phyloP scores from a whole-genome alignment of 2,797 vertebrate genomes.

The Streptopelia turtur region DNA sequence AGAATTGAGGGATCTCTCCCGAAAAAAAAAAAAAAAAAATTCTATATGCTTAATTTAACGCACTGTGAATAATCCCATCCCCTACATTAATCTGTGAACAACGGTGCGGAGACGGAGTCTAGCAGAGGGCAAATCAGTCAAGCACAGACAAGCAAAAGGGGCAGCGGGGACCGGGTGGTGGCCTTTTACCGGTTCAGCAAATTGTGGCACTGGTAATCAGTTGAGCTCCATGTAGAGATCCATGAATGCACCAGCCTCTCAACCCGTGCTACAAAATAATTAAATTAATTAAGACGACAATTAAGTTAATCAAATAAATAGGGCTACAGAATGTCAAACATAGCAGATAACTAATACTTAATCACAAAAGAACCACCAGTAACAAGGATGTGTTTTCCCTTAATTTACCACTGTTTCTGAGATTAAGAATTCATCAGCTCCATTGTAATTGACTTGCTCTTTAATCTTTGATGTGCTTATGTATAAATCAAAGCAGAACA shows the following conservation, averaged over 20 bases:
- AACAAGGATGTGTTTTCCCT: not conserved
- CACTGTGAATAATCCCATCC: not conserved
- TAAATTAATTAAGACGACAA: slow-evolving; percentile 58
- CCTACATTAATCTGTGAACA: not conserved
- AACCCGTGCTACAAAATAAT: slow-evolving; percentile 46
- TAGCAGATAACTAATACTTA: slow-evolving; percentile 44
- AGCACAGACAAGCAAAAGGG: not conserved
- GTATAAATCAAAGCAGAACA: slow-evolving; percentile 13
- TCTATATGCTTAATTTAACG: not conserved
- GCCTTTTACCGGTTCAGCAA: slow-evolving; percentile 2
- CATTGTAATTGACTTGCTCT: slow-evolving; percentile 14
- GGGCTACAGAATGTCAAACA: slow-evolving; percentile 19
- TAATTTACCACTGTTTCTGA: slow-evolving; percentile 17
- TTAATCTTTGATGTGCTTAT: slow-evolving; percentile 25
- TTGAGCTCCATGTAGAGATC: not conserved
- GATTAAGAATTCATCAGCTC: slow-evolving; percentile 25
- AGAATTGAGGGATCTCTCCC: not conserved
- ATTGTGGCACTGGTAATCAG: not conserved
- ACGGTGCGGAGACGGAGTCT: not conserved
- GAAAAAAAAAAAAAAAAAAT: not conserved
- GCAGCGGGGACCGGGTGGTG: not conserved
- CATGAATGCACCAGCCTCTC: not conserved
- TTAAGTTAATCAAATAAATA: slow-evolving; percentile 70
- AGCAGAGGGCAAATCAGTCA: not conserved
- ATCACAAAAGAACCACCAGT: slow-evolving; percentile 9